These are phyloP conservation scores for Harpalus rufipes DNA, from an alignment of 2,888 invertebrate genomes.

Conservation along the genomic window DNA sequence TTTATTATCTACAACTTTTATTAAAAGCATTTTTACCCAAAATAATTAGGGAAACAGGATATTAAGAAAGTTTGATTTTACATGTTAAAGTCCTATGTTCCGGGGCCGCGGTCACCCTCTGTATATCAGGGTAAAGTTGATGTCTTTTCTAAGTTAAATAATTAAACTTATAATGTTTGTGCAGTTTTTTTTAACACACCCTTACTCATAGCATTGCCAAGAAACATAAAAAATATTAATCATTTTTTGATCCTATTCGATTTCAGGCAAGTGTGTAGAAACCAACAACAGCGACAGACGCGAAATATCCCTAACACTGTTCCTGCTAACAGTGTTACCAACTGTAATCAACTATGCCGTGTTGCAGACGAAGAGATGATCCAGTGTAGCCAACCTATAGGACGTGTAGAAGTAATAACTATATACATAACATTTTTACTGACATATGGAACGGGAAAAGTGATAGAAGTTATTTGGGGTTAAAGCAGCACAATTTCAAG, in stretches of 20 bases:
- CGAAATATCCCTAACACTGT: conserved; percentile 63
- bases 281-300: conserved; percentile 74
- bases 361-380: conserved; percentile 68
- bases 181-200: too few species aligned
- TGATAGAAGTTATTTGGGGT: not conserved
- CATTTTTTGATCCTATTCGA: conserved; percentile 19
- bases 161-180: too few species aligned
- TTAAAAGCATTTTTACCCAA: too few species aligned
- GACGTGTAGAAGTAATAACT: conserved; percentile 17
- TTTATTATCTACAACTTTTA: too few species aligned
- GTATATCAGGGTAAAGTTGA: too few species aligned
- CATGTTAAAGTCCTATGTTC: too few species aligned
- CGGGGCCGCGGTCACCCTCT: too few species aligned
- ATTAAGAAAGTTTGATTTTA: too few species aligned
- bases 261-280: conserved; percentile 83
- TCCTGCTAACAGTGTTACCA: conserved; percentile 68
- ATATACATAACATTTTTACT: conserved; percentile 27
- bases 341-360: conserved; percentile 68
- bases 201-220: too few species aligned
- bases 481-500: not conserved
- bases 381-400: not conserved
- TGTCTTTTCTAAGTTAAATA: too few species aligned
- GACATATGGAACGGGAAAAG: not conserved
- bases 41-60: too few species aligned
- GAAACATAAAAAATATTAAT: not conserved